phyloP scores from a whole-genome alignment of 2,113 vertebrate species.

The Thunnus thynnus region DNA sequence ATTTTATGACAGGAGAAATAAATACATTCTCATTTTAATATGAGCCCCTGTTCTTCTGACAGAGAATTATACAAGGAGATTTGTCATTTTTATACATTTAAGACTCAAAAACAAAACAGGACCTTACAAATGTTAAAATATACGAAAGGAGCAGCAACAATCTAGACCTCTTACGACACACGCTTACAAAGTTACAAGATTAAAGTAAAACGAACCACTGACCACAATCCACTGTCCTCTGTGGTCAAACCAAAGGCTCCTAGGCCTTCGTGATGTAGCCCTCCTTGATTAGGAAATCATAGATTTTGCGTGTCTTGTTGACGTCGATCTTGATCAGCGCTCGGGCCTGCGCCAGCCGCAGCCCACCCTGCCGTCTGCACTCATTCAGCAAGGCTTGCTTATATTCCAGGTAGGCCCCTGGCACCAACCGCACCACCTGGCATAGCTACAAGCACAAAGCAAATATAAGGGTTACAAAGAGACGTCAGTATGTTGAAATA shows the following conservation, averaged over 20 bases:
- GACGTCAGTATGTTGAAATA: background rate
- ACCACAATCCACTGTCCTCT: slow-evolving; percentile 6
- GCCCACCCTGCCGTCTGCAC: slow-evolving; percentile 95
- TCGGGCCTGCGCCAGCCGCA: slow-evolving; percentile 95
- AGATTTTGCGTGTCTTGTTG: slow-evolving; percentile 99
- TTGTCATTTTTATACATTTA: slow-evolving; percentile 34
- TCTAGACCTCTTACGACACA: slow-evolving; percentile 36
- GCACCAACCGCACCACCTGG: slow-evolving; percentile 98
- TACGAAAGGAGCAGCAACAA: slow-evolving; percentile 40
- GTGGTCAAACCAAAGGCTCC: slow-evolving; percentile 5
- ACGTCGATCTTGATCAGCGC: slow-evolving; percentile 99
- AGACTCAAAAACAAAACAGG: slow-evolving; percentile 29
- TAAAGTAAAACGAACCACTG: slow-evolving; percentile 7
- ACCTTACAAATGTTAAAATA: slow-evolving; percentile 42
- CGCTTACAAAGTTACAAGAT: slow-evolving; percentile 22
- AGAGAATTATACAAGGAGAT: slow-evolving; percentile 39
- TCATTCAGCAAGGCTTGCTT: slow-evolving; percentile 96
- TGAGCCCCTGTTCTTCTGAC: slow-evolving; percentile 29
- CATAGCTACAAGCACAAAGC: slow-evolving; percentile 87
- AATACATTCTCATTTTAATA: slow-evolving; percentile 45
- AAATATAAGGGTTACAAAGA: slow-evolving; percentile 4
- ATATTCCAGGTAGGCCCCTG: slow-evolving; percentile 98
- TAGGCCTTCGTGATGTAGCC: slow-evolving; percentile 96
- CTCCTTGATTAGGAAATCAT: slow-evolving; percentile 98
- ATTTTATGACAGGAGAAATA: slow-evolving; percentile 64